Percentiles rank a stretch among this genome's conserved stretches.
Conservation (phyloP, 1,140 invertebrate species). For the Eupeodes corollae region DNA sequence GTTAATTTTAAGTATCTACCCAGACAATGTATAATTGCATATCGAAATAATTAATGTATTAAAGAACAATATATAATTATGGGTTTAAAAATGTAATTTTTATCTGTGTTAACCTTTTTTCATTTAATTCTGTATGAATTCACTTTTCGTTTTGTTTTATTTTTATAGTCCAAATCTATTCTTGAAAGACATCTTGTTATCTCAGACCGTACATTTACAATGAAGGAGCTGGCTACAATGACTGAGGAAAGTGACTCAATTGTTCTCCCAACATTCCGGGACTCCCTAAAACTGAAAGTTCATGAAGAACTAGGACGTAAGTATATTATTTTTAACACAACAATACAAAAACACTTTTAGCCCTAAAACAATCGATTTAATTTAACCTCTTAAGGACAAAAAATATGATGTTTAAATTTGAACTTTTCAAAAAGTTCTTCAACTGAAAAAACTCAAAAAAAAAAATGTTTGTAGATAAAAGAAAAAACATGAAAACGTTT, state of each 20-base stretch:
- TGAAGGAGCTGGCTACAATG: constrained; percentile 60
- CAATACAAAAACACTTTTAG: too few species aligned
- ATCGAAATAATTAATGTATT: too few species aligned
- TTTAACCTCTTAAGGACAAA: too few species aligned
- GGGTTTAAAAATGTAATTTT: too few species aligned
- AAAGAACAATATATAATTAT: too few species aligned
- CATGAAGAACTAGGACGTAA: constrained; percentile 67
- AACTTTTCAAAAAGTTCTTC: not conserved
- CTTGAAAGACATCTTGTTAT: constrained; percentile 71
- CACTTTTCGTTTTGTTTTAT: constrained; percentile 1
- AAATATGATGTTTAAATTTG: too few species aligned
- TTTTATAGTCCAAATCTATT: constrained; percentile 59
- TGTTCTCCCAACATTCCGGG: constrained; percentile 55
- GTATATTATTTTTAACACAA: constrained; percentile 23
- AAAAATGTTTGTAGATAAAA: too few species aligned
- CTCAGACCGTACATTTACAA: constrained; percentile 57
- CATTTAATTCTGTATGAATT: constrained; percentile 4
- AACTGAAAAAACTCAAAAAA: not conserved
- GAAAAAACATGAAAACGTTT: too few species aligned
- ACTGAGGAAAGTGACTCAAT: constrained; percentile 49
- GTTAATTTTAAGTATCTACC: too few species aligned
- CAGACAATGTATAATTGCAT: too few species aligned
- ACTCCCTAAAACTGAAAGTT: constrained; percentile 54
- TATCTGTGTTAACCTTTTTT: not conserved
- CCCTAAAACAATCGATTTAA: too few species aligned